phyloP scores from a whole-genome alignment of 1,140 invertebrate species.

The Drosophila dunni region DNA sequence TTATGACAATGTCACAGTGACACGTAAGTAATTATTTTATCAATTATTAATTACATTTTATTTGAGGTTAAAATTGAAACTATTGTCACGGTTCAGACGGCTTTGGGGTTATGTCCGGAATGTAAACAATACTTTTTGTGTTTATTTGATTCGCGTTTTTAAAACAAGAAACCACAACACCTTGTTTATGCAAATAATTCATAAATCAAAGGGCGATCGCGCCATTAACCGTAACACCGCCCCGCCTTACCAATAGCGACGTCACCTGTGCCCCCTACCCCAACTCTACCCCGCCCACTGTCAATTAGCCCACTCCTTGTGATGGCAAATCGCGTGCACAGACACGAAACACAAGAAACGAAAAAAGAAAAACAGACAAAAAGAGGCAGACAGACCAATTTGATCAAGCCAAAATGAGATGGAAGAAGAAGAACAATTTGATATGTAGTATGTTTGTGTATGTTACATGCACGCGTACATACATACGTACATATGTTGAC shows the following conservation, averaged over 20 bases:
- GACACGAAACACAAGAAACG: not conserved
- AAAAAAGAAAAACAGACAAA: slow-evolving; percentile 29
- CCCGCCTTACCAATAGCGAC: slow-evolving; percentile 31
- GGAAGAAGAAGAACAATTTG: slow-evolving; percentile 21
- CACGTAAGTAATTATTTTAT: slow-evolving; percentile 8
- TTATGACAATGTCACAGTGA: slow-evolving; percentile 12
- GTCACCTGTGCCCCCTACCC: slow-evolving; percentile 45
- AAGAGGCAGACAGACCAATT: slow-evolving; percentile 55
- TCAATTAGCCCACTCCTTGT: slow-evolving; percentile 2
- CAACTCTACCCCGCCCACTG: too few relatives aligned
- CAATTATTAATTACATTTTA: not conserved
- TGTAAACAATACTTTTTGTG: slow-evolving; percentile 52
- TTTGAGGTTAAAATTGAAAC: slow-evolving; percentile 4
- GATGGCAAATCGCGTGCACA: slow-evolving; percentile 57
- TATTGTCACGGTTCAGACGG: not conserved
- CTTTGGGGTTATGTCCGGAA: slow-evolving; percentile 26
- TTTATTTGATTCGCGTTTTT: slow-evolving; percentile 34
- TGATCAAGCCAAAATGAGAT: slow-evolving; percentile 51
- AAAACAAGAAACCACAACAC: slow-evolving; percentile 1
- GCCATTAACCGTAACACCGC: not conserved
- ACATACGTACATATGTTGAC: slow-evolving; percentile 10
- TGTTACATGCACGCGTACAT: too few relatives aligned
- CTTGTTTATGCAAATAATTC: slow-evolving; percentile 17
- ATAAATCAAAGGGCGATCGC: slow-evolving; percentile 59
- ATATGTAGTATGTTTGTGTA: not conserved